These are phyloP conservation scores for Cephus spinipes DNA, from an alignment of 2,888 invertebrate genomes.

Conservation along the genomic window DNA sequence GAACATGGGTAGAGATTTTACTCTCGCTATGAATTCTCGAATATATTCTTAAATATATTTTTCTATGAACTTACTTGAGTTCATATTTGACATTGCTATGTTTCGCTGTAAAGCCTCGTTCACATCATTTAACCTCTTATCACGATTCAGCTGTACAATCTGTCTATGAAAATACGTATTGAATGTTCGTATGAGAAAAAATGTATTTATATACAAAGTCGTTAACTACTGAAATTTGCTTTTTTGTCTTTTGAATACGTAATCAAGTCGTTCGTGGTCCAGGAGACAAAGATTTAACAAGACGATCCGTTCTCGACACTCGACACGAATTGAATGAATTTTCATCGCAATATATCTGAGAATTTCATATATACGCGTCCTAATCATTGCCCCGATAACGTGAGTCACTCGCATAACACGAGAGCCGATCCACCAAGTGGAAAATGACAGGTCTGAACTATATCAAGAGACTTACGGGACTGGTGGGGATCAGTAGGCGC, in stretches of 20 bases:
- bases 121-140: neutral
- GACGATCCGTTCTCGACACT: neutral
- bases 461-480: neutral
- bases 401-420: neutral
- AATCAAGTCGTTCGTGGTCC: neutral
- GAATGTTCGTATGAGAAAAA: neutral
- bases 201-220: neutral
- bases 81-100: neutral
- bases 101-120: neutral
- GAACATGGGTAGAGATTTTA: neutral
- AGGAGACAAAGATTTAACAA: neutral
- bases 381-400: neutral
- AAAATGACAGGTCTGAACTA: neutral
- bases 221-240: neutral
- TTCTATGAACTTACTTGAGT: neutral
- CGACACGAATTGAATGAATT: neutral
- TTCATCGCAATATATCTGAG: neutral
- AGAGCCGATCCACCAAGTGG: neutral
- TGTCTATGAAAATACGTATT: neutral
- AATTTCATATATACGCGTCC: neutral
- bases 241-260: neutral
- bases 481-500: slow-evolving; percentile 44
- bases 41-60: neutral
- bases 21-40: neutral
- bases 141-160: neutral